Evolutionary conservation across 2,888 invertebrate genomes (phyloP), one percentile per base, ranked within the genome.

Genomic region (Litoditis marina): DNA sequence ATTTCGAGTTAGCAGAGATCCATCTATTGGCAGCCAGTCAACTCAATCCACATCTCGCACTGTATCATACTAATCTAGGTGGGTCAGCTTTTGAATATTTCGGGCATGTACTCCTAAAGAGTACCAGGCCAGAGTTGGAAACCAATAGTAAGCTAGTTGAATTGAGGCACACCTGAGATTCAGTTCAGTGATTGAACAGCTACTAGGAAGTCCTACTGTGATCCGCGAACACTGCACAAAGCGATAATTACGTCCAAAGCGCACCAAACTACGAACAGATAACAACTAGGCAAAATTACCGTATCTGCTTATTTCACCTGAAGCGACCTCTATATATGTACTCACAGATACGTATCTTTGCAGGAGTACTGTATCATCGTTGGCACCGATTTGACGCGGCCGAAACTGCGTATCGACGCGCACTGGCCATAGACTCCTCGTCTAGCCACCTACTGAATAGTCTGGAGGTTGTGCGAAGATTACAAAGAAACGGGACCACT

Each of bases 61-160:
- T 91, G 59, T 92, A 91, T 85, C 90, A 90, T 82, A 89, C 91
- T 1, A 95, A 96, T 86, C 87, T 95, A 74, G 94, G 93, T 91
- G 85, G 84, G 85, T 36, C 31, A 30, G 7, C 4, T 30, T 30
- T 4, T 19, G 5, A 28, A 19, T 19, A 13, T 31, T n/a, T 11
- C n/a, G 19, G 47, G n/a, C n/a, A n/a, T n/a, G n/a, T n/a, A n/a
- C n/a, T n/a, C n/a, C n/a, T n/a, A n/a, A n/a, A n/a, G n/a, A n/a
- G n/a, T n/a, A n/a, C n/a, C n/a, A n/a, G n/a, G n/a, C n/a, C n/a
- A n/a, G n/a, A n/a, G n/a, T n/a, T n/a, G n/a, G n/a, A n/a, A n/a
- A n/a, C n/a, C n/a, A n/a, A n/a, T n/a, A n/a, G n/a, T n/a, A n/a
- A n/a, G n/a, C n/a, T n/a, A n/a, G n/a, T n/a, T n/a, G n/a, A n/a